Conservation (phyloP, 2,888 invertebrate species). For the Pyrocoelia pectoralis region DNA sequence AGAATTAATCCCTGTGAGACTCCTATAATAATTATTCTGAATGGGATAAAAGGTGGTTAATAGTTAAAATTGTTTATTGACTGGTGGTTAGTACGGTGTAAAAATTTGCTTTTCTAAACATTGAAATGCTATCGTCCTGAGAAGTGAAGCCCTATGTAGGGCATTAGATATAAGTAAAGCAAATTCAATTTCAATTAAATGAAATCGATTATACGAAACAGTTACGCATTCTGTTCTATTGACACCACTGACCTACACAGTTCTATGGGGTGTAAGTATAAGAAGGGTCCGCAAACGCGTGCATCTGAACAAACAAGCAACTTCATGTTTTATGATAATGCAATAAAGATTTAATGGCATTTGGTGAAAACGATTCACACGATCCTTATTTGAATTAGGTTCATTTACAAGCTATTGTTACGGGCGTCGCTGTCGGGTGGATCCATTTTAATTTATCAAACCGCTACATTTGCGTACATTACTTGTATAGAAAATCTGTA, state of each 20-base stretch:
- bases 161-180: too few relatives aligned
- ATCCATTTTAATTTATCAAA: slow-evolving; percentile 10
- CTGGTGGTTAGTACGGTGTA: too few relatives aligned
- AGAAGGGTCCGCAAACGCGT: slow-evolving; percentile 9
- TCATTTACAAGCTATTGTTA: slow-evolving; percentile 23
- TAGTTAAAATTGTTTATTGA: too few relatives aligned
- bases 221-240: slow-evolving; percentile 19
- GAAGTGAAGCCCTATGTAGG: too few relatives aligned
- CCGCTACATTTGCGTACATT: not conserved
- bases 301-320: slow-evolving; percentile 28
- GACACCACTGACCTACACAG: slow-evolving; percentile 29
- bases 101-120: too few relatives aligned
- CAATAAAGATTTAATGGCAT: slow-evolving; percentile 28
- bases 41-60: too few relatives aligned
- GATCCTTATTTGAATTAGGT: slow-evolving; percentile 16
- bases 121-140: too few relatives aligned
- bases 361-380: slow-evolving; percentile 23
- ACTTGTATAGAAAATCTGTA: not conserved
- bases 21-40: too few relatives aligned
- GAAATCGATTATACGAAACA: not conserved
- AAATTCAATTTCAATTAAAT: too few relatives aligned
- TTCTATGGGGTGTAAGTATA: slow-evolving; percentile 14
- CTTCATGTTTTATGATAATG: slow-evolving; percentile 32
- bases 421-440: too few relatives aligned
- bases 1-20: too few relatives aligned